These are phyloP conservation scores for Schrankia costaestrigalis DNA, from an alignment of 2,888 invertebrate species.

Conservation along the genomic window DNA sequence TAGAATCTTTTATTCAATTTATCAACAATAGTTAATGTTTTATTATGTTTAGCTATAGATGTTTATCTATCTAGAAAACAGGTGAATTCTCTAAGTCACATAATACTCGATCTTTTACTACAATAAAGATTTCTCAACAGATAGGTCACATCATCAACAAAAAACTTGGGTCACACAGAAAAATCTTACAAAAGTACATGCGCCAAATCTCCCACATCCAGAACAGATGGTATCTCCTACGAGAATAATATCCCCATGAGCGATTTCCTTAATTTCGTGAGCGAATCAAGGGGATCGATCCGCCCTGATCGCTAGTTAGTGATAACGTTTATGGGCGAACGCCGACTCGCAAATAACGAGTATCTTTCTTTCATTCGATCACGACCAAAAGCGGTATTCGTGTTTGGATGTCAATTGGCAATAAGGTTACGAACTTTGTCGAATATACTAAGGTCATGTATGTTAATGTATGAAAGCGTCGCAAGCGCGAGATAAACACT, in stretches of 20 bases:
- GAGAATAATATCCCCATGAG: constrained; percentile 79
- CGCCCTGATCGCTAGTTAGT: constrained; percentile 76
- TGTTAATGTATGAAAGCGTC: constrained; percentile 47
- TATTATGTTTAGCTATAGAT: no score
- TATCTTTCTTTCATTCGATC: constrained; percentile 69
- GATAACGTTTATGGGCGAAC: constrained; percentile 74
- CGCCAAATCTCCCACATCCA: constrained; percentile 57
- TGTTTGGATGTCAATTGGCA: constrained; percentile 75
- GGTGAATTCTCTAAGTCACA: constrained; percentile 1
- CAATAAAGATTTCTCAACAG: constrained; percentile 24
- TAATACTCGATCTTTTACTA: constrained; percentile 9
- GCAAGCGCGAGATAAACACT: constrained; percentile 46
- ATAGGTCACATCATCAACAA: constrained; percentile 26
- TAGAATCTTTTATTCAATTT: no score
- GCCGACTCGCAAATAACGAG: constrained; percentile 65
- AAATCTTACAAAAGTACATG: constrained; percentile 47
- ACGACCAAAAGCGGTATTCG: constrained; percentile 61
- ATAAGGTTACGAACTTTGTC: constrained; percentile 65
- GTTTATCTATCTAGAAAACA: no score
- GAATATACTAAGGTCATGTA: constrained; percentile 42
- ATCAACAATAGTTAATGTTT: no score
- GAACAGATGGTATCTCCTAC: constrained; percentile 53
- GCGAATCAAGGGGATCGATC: constrained; percentile 75
- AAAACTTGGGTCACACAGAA: constrained; percentile 37
- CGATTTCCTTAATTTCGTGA: constrained; percentile 81